Evolutionary conservation across 2,888 invertebrate species (phyloP), one percentile per base, ranked within the genome.

Genomic region (Cephus pygmeus): DNA sequence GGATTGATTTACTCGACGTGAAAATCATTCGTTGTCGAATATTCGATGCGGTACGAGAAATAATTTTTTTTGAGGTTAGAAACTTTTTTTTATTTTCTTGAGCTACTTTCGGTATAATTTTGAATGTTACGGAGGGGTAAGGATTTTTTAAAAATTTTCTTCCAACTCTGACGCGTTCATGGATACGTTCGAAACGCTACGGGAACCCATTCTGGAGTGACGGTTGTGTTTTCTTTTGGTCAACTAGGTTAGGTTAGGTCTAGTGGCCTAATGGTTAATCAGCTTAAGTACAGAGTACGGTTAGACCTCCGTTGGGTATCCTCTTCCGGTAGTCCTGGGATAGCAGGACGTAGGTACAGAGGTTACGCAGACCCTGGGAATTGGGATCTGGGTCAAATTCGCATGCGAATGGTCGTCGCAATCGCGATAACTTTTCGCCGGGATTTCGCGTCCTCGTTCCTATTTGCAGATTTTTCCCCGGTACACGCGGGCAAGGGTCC

Each of bases 321-420:
- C 23, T 23, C 56, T 56, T 56, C 23, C 23, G 56, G 23, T 56
- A 56, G 56, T 56, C 23, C 23, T 23, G 23, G 56, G 56, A 9
- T 9, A 9, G 15, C 6, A 23, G 23, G 23, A 23, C 15, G 9
- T 9, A 2, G 23, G 56, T 23, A 56, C 23, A 56, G 56, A 3
- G 35, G 35, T 35, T 56, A 75, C 78, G 78, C 79, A 77, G 82
- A 80, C 79, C 40, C 34, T 69, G 77, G 77, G 69, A 75, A 78
- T 71, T 75, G 71, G 23, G 75, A 77, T 77, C 75, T 77, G 71
- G 77, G 77, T 77, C 77, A 77, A 77, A 77, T 77, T 77, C 75
- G 33, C 75, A 75, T n/a, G 74, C 2, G 74, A 35, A 75, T 56
- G 56, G 69, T 36, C 15, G 23, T 69, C 11, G 33, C 35, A 23